phyloP scores from a whole-genome alignment of 2,113 vertebrate genomes.

The Dascyllus trimaculatus region DNA sequence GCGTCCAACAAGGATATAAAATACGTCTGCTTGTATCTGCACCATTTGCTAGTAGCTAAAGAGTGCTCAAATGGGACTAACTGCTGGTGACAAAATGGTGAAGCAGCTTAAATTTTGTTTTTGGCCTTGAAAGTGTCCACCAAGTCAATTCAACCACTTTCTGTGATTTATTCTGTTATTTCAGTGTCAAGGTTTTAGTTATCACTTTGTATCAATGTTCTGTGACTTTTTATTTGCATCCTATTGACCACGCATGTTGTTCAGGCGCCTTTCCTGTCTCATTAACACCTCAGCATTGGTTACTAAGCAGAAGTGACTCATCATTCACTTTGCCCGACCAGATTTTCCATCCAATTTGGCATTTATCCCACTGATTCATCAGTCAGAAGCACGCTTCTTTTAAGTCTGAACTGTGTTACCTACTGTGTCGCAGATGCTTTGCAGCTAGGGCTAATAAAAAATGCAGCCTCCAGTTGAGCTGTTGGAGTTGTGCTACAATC shows the following conservation, averaged over 20 bases:
- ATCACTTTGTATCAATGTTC: background rate
- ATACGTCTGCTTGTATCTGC: too few species aligned
- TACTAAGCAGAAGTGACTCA: background rate
- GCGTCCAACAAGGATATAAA: too few species aligned
- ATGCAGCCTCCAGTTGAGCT: background rate
- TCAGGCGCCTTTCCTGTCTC: background rate
- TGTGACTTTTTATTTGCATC: background rate
- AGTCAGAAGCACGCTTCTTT: background rate
- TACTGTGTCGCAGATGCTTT: background rate
- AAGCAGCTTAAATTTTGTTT: too few species aligned
- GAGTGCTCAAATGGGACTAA: too few species aligned
- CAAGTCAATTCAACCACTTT: background rate
- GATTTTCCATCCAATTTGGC: background rate
- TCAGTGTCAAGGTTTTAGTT: background rate
- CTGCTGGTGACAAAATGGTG: too few species aligned
- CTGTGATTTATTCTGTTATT: background rate
- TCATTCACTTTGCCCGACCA: background rate
- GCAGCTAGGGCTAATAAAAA: background rate
- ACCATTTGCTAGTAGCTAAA: too few species aligned
- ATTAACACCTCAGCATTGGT: slow-evolving; percentile 31
- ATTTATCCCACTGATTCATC: slow-evolving; percentile 12
- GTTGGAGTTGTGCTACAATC: background rate
- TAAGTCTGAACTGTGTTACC: background rate
- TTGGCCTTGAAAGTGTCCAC: background rate
- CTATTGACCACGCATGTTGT: background rate